These are phyloP conservation scores for Acanthurus tractus DNA, from an alignment of 2,797 vertebrate species.

Conservation along the genomic window DNA sequence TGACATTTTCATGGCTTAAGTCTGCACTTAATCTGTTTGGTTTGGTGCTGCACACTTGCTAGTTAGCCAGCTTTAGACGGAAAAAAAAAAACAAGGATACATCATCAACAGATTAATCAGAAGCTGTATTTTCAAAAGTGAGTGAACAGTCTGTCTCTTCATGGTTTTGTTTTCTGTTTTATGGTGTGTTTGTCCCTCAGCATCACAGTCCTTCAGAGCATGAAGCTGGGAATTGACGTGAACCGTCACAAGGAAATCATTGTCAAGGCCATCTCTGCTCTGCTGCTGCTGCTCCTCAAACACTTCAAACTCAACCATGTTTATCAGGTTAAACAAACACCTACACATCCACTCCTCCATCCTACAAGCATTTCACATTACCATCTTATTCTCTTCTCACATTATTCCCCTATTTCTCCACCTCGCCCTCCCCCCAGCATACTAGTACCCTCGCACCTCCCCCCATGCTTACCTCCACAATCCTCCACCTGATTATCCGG, in stretches of 20 bases:
- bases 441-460: constrained; percentile 31
- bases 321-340: constrained; percentile 88
- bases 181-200: constrained; percentile 75
- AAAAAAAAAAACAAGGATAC: neutral
- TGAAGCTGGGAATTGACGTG: constrained; percentile 97
- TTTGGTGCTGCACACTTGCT: constrained; percentile 5
- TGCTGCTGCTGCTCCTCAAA: constrained; percentile 95
- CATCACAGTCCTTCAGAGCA: constrained; percentile 97
- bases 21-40: neutral
- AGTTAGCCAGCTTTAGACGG: neutral
- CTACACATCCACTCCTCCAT: neutral
- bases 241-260: constrained; percentile 99
- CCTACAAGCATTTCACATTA: constrained; percentile 1
- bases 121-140: constrained; percentile 13
- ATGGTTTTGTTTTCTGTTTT: constrained; percentile 7
- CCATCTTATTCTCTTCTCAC: neutral
- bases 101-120: neutral
- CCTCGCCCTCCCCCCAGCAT: neutral
- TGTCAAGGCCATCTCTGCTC: constrained; percentile 94
- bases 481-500: constrained; percentile 80
- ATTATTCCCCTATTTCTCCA: constrained; percentile 12
- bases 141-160: neutral
- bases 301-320: constrained; percentile 97
- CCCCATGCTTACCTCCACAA: constrained; percentile 26
- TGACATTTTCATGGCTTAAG: constrained; percentile 20